Evolutionary conservation across 2,113 vertebrate species (phyloP), one percentile per base, ranked within the genome.

Genomic region (Sander vitreus): DNA sequence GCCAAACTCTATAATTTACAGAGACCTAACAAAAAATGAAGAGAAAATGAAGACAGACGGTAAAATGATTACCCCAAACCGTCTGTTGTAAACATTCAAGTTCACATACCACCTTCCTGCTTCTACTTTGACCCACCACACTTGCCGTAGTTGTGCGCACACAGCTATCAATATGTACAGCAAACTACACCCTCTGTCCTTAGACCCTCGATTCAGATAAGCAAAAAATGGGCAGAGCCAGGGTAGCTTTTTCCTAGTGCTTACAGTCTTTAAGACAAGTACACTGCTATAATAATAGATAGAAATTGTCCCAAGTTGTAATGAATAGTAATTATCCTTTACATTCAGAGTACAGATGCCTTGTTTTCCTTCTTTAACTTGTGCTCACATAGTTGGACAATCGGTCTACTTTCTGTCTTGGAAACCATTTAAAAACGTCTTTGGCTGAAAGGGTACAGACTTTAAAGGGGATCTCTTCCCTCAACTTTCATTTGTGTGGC

Each of bases 391-490:
- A 63, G 68, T 23, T 21, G 27, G 25, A 78, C 69, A 51, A 9
- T 10, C 13, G 5, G 15, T 75, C 48, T 59, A 27, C 39, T 48
- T 0, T 59, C 54, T 87, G 25, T 78, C 53, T 66, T 76, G 82
- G 87, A 67, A 81, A 63, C 55, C 30, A 43, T 80, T 76, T 77
- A 62, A 79, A 69, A 57, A 72, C 19, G 75, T 83, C 36, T 76
- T 47, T 62, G 63, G 69, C 80, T 60, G 65, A 55, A 77, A 85
- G 76, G 75, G 62, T 89, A 82, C 66, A 83, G 58, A 62, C 81
- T 80, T 73, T 54, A 73, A 83, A 86, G 48, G 43, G 51, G 50
- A 45, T 47, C 57, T 81, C 30, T 43, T 83, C 59, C 58, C 76
- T 78, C 58, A 80, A 62, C 36, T 55, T 57, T 84, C 66, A 73